Evolutionary conservation across 30 jellyfish, hydroid and myxozoan species (phyloP), one percentile per base, ranked within the genome.

Genomic region (Chironex yamaguchii): DNA sequence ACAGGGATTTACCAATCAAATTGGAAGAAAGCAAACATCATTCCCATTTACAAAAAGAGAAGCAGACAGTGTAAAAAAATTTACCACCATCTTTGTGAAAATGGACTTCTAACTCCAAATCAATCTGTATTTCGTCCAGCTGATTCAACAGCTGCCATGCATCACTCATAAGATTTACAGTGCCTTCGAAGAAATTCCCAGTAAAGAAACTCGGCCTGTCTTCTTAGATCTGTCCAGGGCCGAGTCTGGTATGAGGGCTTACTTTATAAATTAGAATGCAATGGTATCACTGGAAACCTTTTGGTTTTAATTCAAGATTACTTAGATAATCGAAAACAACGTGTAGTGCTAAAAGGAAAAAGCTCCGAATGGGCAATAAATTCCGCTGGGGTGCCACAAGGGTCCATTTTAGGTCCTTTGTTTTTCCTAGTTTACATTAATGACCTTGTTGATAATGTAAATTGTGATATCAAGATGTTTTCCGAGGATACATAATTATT

Each of bases 321-420:
- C 27, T 66, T 76, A n/a, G 30, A 62, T 50, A 76, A 76, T 49
- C 85, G 88, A 25, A 50, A 51, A 49, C 88, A 76, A 49, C 53
- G 88, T 26, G 77, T 76, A 50, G 80, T 76, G 28, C 76, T 76
- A 33, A 76, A 76, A 31, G 85, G 88, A 20, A 76, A 49, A 51
- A 51, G 76, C 42, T 76, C 88, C 23, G 77, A 51, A 6, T 76
- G 88, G 88, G 76, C 33, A 76, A 42, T 27, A 33, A 76, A 49
- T 29, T 49, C 85, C 27, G 86, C 86, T 26, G 86, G 86, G 49
- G 86, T 72, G 49, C 86, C 86, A 27, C 86, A 72, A 34, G 81
- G 86, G 17, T 72, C 86, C n/a, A 79, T 72, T 29, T 50, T 72
- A 42, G 86, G 81, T 17, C 86, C 86, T 34, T 36, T 72, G 2